Evolutionary conservation across 2,888 invertebrate genomes (phyloP), one percentile per base, ranked within the genome.

Genomic region (Latrodectus hesperus): DNA sequence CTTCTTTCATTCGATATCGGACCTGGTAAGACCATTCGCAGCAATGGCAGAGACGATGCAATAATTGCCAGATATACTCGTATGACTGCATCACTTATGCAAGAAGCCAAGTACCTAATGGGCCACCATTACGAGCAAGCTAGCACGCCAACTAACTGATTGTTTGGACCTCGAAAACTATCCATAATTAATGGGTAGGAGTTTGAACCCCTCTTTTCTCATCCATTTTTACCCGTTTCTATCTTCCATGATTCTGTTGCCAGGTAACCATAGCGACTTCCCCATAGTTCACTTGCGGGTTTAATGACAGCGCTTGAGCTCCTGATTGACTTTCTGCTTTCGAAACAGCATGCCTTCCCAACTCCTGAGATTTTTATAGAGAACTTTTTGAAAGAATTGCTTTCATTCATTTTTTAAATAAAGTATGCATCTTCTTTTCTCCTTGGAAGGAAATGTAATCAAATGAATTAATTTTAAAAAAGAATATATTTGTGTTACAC

Each of bases 131-230:
- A 87, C 81, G 81, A 77, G 77, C 76, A 53, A 87, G 86, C 81
- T 71, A 77, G 73, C 86, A 81, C 86, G 72, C 81, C 81, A 72
- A 87, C 81, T 81, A 87, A 87, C 86, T 81, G 86, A 87, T 87
- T 87, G 86, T 87, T 87, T 81, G 76, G 86, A 87, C 86, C 81
- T 81, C 81, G 67, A 81, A 60, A 81, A 75, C 81, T 72, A 87
- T 87, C 76, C 86, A 87, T 87, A 87, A 87, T 87, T 81, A 77
- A 87, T 87, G 81, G 81, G 75, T 70, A 75, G 53, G 75, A 75
- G 80, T 80, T 86, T 85, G 78, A 68, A 86, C 49, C 85, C 51
- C 64, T 65, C 81, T 87, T 81, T 68, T 71, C 70, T 75, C 71
- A 70, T 79, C 73, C 75, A 74, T 77, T 87, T 87, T 87, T 87